These are phyloP conservation scores for Halocynthia roretzi DNA, from an alignment of 23 tunicate species.

Conservation along the genomic window DNA sequence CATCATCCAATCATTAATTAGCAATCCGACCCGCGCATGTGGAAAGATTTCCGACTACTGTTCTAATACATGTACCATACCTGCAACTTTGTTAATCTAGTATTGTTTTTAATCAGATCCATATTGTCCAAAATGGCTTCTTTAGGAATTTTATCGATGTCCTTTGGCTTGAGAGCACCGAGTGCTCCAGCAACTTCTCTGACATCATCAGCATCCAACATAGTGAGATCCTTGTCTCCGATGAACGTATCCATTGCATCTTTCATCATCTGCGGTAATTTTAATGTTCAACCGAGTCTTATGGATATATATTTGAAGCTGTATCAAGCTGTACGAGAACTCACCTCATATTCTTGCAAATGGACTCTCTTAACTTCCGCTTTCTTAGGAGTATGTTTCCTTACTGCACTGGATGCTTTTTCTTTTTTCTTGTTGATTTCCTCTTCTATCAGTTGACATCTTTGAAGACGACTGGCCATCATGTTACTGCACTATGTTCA, in stretches of 20 bases:
- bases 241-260: slow-evolving; percentile 5
- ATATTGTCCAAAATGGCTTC: slow-evolving; percentile 36
- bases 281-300: neutral
- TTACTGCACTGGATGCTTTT: neutral
- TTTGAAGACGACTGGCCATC: slow-evolving; percentile 27
- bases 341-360: slow-evolving; percentile 19
- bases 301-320: neutral
- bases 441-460: slow-evolving; percentile 31
- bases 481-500: slow-evolving; percentile 10
- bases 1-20: too few relatives aligned
- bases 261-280: slow-evolving; percentile 21
- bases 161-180: slow-evolving; percentile 38
- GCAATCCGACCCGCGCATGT: too few relatives aligned
- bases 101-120: slow-evolving; percentile 30
- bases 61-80: neutral
- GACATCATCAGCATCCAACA: slow-evolving; percentile 16
- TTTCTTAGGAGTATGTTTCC: neutral
- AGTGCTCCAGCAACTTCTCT: slow-evolving; percentile 59
- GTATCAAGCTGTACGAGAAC: neutral
- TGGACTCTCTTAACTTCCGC: neutral
- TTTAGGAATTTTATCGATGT: slow-evolving; percentile 41
- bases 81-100: slow-evolving; percentile 26
- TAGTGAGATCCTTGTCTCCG: slow-evolving; percentile 23
- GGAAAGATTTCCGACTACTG: too few relatives aligned
- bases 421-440: slow-evolving; percentile 12